Evolutionary conservation across 2,888 invertebrate species (phyloP), one percentile per base, ranked within the genome.

Genomic region (Brassicogethes aeneus): DNA sequence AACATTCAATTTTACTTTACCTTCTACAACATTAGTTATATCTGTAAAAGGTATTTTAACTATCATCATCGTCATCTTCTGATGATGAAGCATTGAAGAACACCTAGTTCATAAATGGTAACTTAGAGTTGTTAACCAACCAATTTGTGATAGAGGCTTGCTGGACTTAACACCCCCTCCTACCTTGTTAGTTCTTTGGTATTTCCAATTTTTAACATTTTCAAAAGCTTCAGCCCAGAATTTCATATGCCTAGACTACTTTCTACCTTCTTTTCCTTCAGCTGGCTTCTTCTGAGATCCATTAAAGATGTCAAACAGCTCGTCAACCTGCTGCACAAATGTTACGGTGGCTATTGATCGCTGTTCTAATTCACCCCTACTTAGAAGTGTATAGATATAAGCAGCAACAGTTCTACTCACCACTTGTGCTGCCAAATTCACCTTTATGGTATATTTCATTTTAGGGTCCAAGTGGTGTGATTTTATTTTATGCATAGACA

Each of bases 281-380:
- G 45, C 40, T 17, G 47, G 30, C 16, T 30, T 14, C 30, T 17
- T 36, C 23, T 17, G 8, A 14, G 37, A 46, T 14, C 47, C 48
- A 40, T 45, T 36, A 41, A 50, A 47, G 41, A 52, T 52, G 30
- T 54, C 51, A 46, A 54, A 55, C 15, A 52, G 42, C 16, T 52
- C 41, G 45, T 55, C 47, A 34, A 52, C 44, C 34, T 47, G 41
- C 15, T 43, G 29, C 1, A 50, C 43, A 37, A 50, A 50, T 23
- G 17, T 44, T 15, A 42, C 48, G 14, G 46, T 46, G n/a, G 46
- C 48, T 16, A 48, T 10, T 7, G 23, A 23, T 23, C 23, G 5
- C 10, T 23, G 23, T 7, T 23, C 23, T 23, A 23, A 10, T 23
- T 23, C 23, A 42, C 36, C 41, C 36, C 36, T 3, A 16, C 44